Evolutionary conservation across 2,888 invertebrate genomes (phyloP).

Genomic region (Aproaerema taeniolella): DNA sequence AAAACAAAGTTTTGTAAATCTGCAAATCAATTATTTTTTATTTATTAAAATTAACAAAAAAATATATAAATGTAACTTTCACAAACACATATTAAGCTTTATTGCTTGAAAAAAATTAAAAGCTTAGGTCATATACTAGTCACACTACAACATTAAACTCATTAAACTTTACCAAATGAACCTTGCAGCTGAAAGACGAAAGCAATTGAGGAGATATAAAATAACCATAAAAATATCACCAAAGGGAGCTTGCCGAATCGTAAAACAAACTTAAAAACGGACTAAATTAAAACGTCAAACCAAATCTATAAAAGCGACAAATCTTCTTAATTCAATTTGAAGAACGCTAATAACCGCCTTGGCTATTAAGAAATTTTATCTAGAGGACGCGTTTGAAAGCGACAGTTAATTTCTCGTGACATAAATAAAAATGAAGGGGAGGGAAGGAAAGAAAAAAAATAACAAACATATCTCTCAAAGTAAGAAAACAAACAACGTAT

Average conservation of each 20-base stretch:
- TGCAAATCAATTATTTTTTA: too few species aligned
- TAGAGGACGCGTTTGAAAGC: slow-evolving; percentile 41
- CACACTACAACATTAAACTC: too few species aligned
- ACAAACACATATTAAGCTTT: too few species aligned
- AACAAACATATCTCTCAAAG: slow-evolving; percentile 74
- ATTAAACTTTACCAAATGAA: too few species aligned
- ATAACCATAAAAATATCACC: not conserved
- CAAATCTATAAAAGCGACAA: slow-evolving; percentile 21
- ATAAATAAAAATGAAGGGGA: slow-evolving; percentile 63
- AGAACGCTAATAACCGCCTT: slow-evolving; percentile 34
- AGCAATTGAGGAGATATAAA: too few species aligned
- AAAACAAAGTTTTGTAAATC: too few species aligned
- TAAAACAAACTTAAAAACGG: slow-evolving; percentile 8
- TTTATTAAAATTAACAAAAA: too few species aligned
- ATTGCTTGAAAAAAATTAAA: too few species aligned
- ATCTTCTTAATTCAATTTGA: slow-evolving; percentile 26
- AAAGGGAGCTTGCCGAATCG: not conserved
- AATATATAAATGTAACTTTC: too few species aligned
- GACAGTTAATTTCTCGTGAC: slow-evolving; percentile 70
- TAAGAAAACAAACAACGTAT: slow-evolving; percentile 75
- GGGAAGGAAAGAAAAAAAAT: slow-evolving; percentile 49
- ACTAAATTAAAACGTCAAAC: slow-evolving; percentile 12
- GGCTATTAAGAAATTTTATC: slow-evolving; percentile 58
- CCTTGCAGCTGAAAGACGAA: too few species aligned
- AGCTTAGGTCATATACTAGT: too few species aligned